Evolutionary conservation across 64 coral and sea anemone genomes (phyloP).

Genomic region (Montipora efflorescens): DNA sequence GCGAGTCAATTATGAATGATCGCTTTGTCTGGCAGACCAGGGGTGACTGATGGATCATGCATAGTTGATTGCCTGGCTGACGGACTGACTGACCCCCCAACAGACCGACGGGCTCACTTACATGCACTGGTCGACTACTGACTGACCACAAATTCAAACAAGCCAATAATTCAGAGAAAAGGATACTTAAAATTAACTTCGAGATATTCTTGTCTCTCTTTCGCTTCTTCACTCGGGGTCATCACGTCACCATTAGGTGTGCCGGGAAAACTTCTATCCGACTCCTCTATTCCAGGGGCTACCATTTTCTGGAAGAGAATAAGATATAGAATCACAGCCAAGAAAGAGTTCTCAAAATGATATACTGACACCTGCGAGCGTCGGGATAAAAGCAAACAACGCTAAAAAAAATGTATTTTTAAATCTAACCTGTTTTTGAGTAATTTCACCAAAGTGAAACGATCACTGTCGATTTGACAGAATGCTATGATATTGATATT

Average conservation of each 20-base stretch:
- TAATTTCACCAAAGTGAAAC: too few species aligned
- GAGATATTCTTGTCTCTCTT: conserved; percentile 87
- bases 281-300: conserved; percentile 38
- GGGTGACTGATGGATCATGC: too few species aligned
- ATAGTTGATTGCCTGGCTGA: neutral
- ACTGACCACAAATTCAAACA: neutral
- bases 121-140: too few species aligned
- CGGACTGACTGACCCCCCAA: neutral
- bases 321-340: neutral
- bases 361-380: neutral
- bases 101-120: neutral
- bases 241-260: conserved; percentile 49
- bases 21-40: too few species aligned
- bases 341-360: neutral
- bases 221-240: conserved; percentile 48
- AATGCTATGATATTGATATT: too few species aligned
- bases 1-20: too few species aligned
- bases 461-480: too few species aligned
- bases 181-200: conserved; percentile 99
- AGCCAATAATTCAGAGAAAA: conserved; percentile 20
- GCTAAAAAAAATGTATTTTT: too few species aligned
- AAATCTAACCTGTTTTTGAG: too few species aligned
- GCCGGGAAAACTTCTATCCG: conserved; percentile 9
- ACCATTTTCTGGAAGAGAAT: conserved; percentile 77
- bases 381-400: too few species aligned